These are phyloP conservation scores for Oryzias woworae DNA, from an alignment of 2,113 vertebrate genomes.

Conservation along the genomic window DNA sequence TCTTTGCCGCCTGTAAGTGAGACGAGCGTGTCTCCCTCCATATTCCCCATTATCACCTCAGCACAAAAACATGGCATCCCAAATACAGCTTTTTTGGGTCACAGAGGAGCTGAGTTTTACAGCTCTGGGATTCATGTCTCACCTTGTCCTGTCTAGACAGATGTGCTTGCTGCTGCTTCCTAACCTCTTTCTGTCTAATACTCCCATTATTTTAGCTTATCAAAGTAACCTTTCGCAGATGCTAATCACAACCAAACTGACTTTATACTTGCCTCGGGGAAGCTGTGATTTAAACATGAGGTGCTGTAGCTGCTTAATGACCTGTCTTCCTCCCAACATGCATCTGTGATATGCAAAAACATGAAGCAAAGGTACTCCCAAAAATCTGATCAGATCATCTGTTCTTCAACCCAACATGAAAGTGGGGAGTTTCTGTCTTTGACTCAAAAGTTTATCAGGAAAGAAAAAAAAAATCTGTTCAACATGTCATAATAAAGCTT, in stretches of 20 bases:
- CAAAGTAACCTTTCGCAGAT: slow-evolving; percentile 40
- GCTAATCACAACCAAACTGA: slow-evolving; percentile 34
- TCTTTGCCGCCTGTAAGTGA: slow-evolving; percentile 22
- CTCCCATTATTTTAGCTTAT: slow-evolving; percentile 27
- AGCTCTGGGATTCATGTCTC: slow-evolving; percentile 19
- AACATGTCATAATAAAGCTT: not conserved
- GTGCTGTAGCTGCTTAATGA: slow-evolving; percentile 38
- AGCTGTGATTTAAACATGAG: slow-evolving; percentile 32
- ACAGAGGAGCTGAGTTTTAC: slow-evolving; percentile 20
- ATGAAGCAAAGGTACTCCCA: slow-evolving; percentile 35
- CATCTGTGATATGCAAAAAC: slow-evolving; percentile 52
- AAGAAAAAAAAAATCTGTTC: not conserved
- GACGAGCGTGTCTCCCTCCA: slow-evolving; percentile 26
- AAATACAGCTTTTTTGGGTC: slow-evolving; percentile 44
- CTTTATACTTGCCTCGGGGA: slow-evolving; percentile 26
- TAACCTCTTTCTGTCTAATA: slow-evolving; percentile 14
- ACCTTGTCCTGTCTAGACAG: slow-evolving; percentile 13
- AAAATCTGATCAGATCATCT: slow-evolving; percentile 57
- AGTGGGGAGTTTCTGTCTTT: not conserved
- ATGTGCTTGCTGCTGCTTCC: slow-evolving; percentile 2
- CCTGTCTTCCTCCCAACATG: slow-evolving; percentile 9
- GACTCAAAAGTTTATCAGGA: not conserved
- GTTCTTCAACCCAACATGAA: slow-evolving; percentile 29
- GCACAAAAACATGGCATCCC: slow-evolving; percentile 24
- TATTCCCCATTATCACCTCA: slow-evolving; percentile 26